phyloP scores from a whole-genome alignment of 2,888 invertebrate species.

The Trisateles emortualis region DNA sequence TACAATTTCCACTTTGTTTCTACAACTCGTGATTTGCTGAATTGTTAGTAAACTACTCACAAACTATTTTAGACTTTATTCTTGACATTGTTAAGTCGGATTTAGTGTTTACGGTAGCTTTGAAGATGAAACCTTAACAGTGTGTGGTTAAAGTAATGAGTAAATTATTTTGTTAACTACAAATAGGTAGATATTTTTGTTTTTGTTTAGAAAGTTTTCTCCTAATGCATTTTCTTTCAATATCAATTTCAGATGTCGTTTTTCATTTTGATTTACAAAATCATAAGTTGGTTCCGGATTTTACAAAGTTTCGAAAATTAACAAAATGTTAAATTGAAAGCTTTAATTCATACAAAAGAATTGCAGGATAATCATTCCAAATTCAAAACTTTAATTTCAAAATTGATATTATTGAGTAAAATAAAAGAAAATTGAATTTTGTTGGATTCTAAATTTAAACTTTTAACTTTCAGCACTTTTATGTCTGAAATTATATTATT shows the following conservation, averaged over 20 bases:
- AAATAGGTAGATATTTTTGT: constrained; percentile 16
- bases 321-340: too few species aligned
- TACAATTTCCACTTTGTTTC: constrained; percentile 58
- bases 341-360: too few species aligned
- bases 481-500: background rate
- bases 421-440: background rate
- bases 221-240: too few species aligned
- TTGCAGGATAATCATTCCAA: constrained; percentile 16
- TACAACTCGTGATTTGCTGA: constrained; percentile 51
- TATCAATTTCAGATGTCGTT: too few species aligned
- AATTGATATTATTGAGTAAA: background rate
- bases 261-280: too few species aligned
- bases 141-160: constrained; percentile 49
- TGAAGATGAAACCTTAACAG: constrained; percentile 31
- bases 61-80: constrained; percentile 24
- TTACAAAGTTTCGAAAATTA: too few species aligned
- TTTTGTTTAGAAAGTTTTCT: constrained; percentile 2
- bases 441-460: background rate
- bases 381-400: constrained; percentile 19
- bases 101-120: background rate
- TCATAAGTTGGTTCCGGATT: too few species aligned
- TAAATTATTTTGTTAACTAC: constrained; percentile 50
- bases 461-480: background rate
- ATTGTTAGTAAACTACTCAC: constrained; percentile 26
- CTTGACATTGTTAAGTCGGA: background rate